Evolutionary conservation across 1,140 invertebrate genomes (phyloP).

Genomic region (Drosophila repleta): DNA sequence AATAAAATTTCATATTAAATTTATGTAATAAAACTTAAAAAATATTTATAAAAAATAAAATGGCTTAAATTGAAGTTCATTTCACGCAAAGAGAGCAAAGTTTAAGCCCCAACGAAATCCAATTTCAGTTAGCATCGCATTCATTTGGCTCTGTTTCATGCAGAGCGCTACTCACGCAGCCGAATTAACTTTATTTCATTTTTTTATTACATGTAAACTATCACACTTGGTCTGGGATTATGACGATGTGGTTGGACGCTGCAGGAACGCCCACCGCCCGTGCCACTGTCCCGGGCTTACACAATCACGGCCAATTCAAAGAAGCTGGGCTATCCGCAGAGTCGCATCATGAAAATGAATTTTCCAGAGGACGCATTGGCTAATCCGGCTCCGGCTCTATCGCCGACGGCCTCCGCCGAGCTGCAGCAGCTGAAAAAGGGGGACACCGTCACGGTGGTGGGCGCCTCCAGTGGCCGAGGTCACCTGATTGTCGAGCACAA

Average conservation of each 20-base stretch:
- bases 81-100: too few species aligned
- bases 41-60: too few species aligned
- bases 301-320: conserved; percentile 96
- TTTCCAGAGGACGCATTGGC: conserved; percentile 88
- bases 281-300: conserved; percentile 94
- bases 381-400: conserved; percentile 76
- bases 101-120: too few species aligned
- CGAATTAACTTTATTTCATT: conserved; percentile 3
- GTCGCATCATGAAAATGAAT: conserved; percentile 94
- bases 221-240: conserved; percentile 1
- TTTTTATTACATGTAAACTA: conserved; percentile 10
- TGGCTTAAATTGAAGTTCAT: too few species aligned
- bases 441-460: conserved; percentile 92
- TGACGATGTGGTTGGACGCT: not conserved
- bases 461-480: conserved; percentile 91
- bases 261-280: conserved; percentile 94
- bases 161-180: not conserved
- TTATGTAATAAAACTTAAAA: too few species aligned
- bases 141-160: not conserved
- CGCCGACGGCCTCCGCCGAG: conserved; percentile 29
- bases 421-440: conserved; percentile 88
- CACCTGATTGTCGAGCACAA: conserved; percentile 93
- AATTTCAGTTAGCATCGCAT: not conserved
- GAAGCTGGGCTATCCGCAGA: conserved; percentile 96
- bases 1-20: too few species aligned